These are phyloP conservation scores for Euborellia annulipes DNA, from an alignment of 1,140 invertebrate genomes.

Conservation along the genomic window DNA sequence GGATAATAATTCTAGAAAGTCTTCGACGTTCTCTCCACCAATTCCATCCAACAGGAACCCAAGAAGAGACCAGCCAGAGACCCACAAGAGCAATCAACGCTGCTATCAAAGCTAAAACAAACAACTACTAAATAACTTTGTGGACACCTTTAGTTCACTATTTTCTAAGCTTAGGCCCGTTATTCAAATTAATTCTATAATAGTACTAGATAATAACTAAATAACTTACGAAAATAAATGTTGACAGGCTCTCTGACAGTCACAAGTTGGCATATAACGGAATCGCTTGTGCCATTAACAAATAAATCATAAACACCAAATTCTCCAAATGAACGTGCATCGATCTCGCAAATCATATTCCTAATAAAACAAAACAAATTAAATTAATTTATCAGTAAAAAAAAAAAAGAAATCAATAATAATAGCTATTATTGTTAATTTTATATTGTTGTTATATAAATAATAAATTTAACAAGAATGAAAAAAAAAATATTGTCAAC, in stretches of 20 bases:
- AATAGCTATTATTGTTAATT: too few species aligned
- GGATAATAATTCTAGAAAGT: conserved; percentile 6
- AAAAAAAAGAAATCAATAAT: too few species aligned
- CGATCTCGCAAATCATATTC: conserved; percentile 35
- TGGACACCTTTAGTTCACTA: background rate
- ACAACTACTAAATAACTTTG: conserved; percentile 3
- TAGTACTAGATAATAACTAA: conserved; percentile 5
- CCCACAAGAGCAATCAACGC: conserved; percentile 23
- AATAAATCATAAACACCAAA: conserved; percentile 57
- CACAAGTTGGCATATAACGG: conserved; percentile 32
- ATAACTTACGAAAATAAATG: conserved; percentile 49
- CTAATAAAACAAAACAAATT: conserved; percentile 16
- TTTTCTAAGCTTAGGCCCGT: background rate
- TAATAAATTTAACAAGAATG: too few species aligned
- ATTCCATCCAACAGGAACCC: conserved; percentile 12
- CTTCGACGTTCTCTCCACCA: conserved; percentile 12
- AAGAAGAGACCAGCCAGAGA: conserved; percentile 21
- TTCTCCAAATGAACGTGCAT: conserved; percentile 38
- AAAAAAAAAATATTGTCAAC: too few species aligned
- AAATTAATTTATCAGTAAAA: too few species aligned
- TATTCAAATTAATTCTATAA: background rate
- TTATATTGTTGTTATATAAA: too few species aligned
- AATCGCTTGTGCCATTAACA: conserved; percentile 25
- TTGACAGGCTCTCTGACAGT: conserved; percentile 45
- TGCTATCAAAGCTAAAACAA: conserved; percentile 24